These are phyloP conservation scores for Ceuthmochares aereus DNA, from an alignment of 2,113 vertebrate species.

Conservation along the genomic window DNA sequence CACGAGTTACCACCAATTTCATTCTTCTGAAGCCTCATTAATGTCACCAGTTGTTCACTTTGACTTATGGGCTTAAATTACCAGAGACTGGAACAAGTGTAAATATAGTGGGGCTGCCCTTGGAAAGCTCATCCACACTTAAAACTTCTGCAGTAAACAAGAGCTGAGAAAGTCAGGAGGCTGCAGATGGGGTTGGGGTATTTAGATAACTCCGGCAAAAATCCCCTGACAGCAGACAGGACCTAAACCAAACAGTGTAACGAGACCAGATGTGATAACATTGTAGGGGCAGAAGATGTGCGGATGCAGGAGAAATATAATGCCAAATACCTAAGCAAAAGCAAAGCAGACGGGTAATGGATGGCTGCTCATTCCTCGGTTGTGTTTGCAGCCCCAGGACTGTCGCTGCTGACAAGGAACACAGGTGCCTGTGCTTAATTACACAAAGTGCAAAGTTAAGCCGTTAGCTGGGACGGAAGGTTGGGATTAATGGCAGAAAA, in stretches of 20 bases:
- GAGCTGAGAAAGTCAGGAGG: not conserved
- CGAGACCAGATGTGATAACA: fast-evolving
- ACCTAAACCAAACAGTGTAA: fast-evolving
- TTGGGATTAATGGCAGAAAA: not conserved
- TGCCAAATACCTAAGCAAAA: not conserved
- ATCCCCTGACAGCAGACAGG: not conserved
- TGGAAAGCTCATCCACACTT: not conserved
- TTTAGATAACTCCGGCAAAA: not conserved
- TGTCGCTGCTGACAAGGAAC: not conserved
- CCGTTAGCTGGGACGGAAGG: not conserved
- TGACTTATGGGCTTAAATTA: conserved; percentile 25
- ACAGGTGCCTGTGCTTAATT: not conserved
- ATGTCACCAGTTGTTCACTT: conserved; percentile 45
- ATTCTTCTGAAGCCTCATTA: conserved; percentile 25
- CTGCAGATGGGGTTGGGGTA: not conserved
- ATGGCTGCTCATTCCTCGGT: not conserved
- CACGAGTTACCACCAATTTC: conserved; percentile 4
- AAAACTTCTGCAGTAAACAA: not conserved
- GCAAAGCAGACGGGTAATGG: not conserved
- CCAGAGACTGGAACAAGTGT: conserved; percentile 16
- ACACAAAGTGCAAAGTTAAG: not conserved
- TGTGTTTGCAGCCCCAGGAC: not conserved
- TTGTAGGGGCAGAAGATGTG: not conserved
- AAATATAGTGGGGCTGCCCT: not conserved
- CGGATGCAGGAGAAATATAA: fast-evolving